Base-by-base conservation (phyloP, 2,888 invertebrate species). In the Zeuzera pyrina region DNA sequence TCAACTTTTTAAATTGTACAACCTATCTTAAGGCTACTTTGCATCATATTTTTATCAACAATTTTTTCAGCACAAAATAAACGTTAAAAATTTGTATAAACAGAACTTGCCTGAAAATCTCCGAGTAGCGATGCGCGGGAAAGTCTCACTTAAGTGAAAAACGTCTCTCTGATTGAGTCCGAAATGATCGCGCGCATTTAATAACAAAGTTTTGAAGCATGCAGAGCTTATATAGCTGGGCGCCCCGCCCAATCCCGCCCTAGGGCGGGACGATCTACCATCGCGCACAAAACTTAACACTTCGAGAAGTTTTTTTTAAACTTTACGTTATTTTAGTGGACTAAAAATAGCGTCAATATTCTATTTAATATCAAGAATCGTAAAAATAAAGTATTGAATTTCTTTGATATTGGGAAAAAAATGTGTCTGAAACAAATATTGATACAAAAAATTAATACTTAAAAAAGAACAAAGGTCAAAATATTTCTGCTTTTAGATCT, bases 191-290 rank as follows among this genome's bases (percentile, higher is more conserved):
- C 74, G 67, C 67, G 66, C 69, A 68, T 78, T 62, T 65, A 78
- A 71, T 77, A 72, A 68, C 69, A 71, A 73, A 69, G 56, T 69
- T 72, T 64, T 61, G 52, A 63, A 61, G 55, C 64, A 52, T 62
- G 67, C 72, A 52, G 47, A 52, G 60, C 71, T 81, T 81, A 77
- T 81, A 81, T 79, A 81, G 69, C 44, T 30, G 45, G 41, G 55
- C 63, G 74, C 70, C 52, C 77, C 81, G 79, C 81, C 81, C 65
- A 74, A 61, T 59, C 52, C 70, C 68, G 70, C 70, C 66, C 49
- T 42, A 44, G 61, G 74, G 73, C 70, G 77, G 68, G 57, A 45
- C 62, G 57, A 35, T 36, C 39, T 45, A 54, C 49, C 48, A 45
- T 49, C 57, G 51, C 45, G 49, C 42, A 52, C 40, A 52, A 61